A percentile compares a stretch with the other conserved stretches of the same genome.
Conservation (phyloP, 2,113 vertebrate species). For the Cavia porcellus region DNA sequence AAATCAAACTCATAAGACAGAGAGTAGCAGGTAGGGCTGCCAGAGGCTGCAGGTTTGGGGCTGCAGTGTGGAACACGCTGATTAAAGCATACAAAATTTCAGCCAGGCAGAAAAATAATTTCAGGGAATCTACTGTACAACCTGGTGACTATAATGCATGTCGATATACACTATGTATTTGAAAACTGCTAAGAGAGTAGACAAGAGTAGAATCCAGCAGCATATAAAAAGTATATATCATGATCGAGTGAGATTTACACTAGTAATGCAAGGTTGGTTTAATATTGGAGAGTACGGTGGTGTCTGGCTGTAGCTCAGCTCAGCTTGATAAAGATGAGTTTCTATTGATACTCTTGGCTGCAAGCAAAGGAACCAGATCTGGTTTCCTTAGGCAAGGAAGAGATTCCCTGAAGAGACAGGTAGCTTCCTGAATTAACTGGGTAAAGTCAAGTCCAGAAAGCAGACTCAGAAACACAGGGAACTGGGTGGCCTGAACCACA, state of each 20-base stretch:
- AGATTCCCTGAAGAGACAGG: not conserved
- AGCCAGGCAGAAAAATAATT: not conserved
- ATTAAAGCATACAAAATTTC: not conserved
- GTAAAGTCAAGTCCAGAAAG: not conserved
- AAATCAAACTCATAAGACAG: not conserved
- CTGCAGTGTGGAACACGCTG: not conserved
- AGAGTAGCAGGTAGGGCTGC: not conserved
- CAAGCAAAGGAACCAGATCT: not conserved
- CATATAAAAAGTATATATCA: not conserved
- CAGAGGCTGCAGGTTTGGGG: too few relatives aligned
- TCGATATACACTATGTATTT: not conserved
- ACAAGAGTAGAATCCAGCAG: not conserved
- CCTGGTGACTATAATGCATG: not conserved
- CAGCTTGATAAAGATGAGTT: not conserved
- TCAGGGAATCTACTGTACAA: not conserved
- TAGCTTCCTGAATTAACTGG: not conserved
- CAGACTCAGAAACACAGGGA: not conserved
- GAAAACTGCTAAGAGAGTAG: not conserved
- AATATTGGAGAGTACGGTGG: not conserved
- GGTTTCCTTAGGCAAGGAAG: not conserved
- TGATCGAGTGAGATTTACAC: not conserved
- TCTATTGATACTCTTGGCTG: not conserved
- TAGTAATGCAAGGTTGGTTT: constrained; percentile 23
- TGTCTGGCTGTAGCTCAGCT: not conserved
- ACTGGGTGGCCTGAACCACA: not conserved